Conservation (phyloP, 1,140 invertebrate species). For the Lethocerus indicus region DNA sequence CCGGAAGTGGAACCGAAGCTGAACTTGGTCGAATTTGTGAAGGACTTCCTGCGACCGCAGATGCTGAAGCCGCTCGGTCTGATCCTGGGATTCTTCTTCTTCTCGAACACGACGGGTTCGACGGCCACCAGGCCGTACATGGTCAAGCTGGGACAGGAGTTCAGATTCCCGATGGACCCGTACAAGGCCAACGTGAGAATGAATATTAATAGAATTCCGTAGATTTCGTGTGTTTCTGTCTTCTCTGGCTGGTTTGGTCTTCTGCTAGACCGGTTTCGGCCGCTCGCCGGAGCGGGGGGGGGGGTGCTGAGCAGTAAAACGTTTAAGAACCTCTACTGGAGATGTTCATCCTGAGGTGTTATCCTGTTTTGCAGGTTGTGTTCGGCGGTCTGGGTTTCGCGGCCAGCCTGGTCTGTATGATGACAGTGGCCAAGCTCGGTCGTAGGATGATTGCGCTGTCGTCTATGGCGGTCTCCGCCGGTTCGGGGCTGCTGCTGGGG, state of each 20-base stretch:
- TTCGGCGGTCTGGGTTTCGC: constrained; percentile 12
- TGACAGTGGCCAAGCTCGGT: constrained; percentile 19
- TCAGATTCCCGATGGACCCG: constrained; percentile 28
- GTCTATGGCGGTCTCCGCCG: constrained; percentile 18
- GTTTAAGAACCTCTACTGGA: too few relatives aligned
- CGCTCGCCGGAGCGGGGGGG: too few relatives aligned
- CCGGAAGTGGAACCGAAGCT: background rate
- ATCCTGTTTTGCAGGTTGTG: constrained; percentile 13
- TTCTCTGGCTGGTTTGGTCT: too few relatives aligned
- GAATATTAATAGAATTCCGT: too few relatives aligned
- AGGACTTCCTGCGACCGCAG: constrained; percentile 8
- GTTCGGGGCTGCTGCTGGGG: constrained; percentile 13
- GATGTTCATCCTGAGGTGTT: too few relatives aligned
- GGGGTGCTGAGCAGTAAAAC: too few relatives aligned
- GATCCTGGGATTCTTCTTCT: constrained; percentile 30
- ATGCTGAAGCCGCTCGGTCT: constrained; percentile 22
- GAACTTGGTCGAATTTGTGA: background rate
- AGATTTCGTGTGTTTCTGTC: too few relatives aligned
- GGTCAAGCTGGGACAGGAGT: constrained; percentile 29
- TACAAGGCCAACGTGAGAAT: constrained; percentile 25
- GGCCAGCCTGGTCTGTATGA: constrained; percentile 14
- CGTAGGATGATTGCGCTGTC: constrained; percentile 21
- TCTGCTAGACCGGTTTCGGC: too few relatives aligned
- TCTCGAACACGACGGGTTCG: constrained; percentile 29
- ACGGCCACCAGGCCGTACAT: constrained; percentile 40